A percentile compares a stretch with the other conserved stretches of the same genome.
These are phyloP conservation scores for Petromus typicus DNA, from an alignment of 2,113 vertebrate genomes.

Conservation along the genomic window DNA sequence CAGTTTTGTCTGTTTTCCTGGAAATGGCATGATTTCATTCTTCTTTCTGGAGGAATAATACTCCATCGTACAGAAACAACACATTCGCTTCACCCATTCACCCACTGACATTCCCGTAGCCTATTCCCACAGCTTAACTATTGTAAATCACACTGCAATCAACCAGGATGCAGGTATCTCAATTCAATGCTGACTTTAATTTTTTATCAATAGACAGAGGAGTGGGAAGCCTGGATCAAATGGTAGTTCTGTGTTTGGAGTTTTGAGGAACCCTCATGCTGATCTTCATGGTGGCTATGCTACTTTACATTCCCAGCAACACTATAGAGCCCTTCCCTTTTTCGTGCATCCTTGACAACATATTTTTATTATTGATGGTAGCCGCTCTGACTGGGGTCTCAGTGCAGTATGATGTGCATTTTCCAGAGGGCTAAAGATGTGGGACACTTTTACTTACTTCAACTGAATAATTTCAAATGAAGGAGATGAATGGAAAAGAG, in stretches of 20 bases:
- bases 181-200: background rate
- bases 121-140: background rate
- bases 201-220: background rate
- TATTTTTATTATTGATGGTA: background rate
- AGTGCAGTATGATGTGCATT: background rate
- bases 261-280: background rate
- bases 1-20: background rate
- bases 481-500: background rate
- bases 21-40: background rate
- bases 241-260: background rate
- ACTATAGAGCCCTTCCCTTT: background rate
- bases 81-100: background rate
- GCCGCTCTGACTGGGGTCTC: background rate
- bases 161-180: background rate
- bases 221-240: background rate
- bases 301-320: background rate
- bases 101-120: background rate
- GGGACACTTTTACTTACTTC: background rate
- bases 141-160: background rate
- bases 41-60: background rate
- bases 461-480: conserved; percentile 7
- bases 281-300: background rate
- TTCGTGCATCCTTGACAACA: background rate
- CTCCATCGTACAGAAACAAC: no score
- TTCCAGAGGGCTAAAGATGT: background rate